Evolutionary conservation across 2,113 vertebrate species (phyloP), one percentile per base, ranked within the genome.

Genomic region (Muscicapa adusta): DNA sequence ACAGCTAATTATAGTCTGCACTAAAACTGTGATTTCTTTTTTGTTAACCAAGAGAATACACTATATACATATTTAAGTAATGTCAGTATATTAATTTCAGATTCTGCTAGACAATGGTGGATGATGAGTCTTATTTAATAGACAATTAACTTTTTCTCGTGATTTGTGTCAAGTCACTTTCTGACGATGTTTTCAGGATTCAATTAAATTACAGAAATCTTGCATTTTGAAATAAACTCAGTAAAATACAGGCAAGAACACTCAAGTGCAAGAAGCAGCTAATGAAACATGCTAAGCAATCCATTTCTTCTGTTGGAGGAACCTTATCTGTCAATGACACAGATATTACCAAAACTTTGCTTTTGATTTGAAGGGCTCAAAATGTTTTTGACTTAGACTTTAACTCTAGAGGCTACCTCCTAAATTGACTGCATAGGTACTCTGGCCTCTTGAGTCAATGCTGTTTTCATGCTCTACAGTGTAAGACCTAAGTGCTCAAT

Each of bases 71-170:
- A 94, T 94, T 93, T 96, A 95, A 97, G 95, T 81, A 65, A 95
- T 91, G 84, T 81, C 94, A 93, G 91, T 91, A 92, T 93, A 96
- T 96, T 94, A 83, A 93, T 96, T 94, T 95, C 94, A 95, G 83
- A 92, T 96, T 93, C 88, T 91, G 70, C 76, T 94, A 95, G 93
- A 92, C 84, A 94, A 85, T 50, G 62, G 86, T 91, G 91, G 95
- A 91, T 78, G 91, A 95, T 85, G 91, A 91, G 66, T 82, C 78
- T 86, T 91, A 92, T 89, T 94, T 96, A 93, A 95, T 45, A 95
- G 91, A 91, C 73, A 88, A 95, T 93, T 94, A 94, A 92, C 80
- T 84, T 94, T 73, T 88, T 61, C 73, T 78, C 5, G 2, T 90
- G 82, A 94, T 97, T 91, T 88, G 76, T 92, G 91, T 88, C 85